Percentiles rank a stretch among this genome's conserved stretches.
phyloP scores from a whole-genome alignment of 2,797 vertebrate genomes.

The Numenius phaeopus region DNA sequence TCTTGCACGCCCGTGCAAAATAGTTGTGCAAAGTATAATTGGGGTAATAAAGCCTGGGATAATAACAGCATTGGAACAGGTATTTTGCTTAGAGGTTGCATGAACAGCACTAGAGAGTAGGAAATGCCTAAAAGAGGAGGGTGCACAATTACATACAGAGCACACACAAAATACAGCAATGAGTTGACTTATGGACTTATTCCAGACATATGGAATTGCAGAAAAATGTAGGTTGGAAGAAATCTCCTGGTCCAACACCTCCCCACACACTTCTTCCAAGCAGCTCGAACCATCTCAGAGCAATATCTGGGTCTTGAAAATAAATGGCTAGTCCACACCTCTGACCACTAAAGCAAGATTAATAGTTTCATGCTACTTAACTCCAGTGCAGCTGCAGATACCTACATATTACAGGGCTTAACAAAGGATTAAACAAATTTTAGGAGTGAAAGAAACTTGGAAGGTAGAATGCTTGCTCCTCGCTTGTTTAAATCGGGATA shows the following conservation, averaged over 20 bases:
- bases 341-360: constrained; percentile 2
- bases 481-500: background rate
- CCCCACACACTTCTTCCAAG: background rate
- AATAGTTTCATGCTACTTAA: background rate
- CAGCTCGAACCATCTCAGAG: background rate
- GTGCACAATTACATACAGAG: background rate
- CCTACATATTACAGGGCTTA: background rate
- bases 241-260: background rate
- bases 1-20: background rate
- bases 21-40: background rate
- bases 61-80: background rate
- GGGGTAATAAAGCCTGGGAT: background rate
- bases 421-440: background rate
- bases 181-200: background rate
- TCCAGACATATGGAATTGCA: background rate
- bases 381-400: background rate
- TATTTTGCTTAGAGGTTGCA: background rate
- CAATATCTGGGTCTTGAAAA: background rate
- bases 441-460: background rate
- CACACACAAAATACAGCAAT: background rate
- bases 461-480: background rate
- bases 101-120: background rate
- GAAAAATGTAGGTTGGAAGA: background rate
- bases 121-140: background rate
- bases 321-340: background rate